A percentile compares a stretch with the other conserved stretches of the same genome.
Conservation (phyloP, 2,888 invertebrate genomes). For the Anaspis maculata region DNA sequence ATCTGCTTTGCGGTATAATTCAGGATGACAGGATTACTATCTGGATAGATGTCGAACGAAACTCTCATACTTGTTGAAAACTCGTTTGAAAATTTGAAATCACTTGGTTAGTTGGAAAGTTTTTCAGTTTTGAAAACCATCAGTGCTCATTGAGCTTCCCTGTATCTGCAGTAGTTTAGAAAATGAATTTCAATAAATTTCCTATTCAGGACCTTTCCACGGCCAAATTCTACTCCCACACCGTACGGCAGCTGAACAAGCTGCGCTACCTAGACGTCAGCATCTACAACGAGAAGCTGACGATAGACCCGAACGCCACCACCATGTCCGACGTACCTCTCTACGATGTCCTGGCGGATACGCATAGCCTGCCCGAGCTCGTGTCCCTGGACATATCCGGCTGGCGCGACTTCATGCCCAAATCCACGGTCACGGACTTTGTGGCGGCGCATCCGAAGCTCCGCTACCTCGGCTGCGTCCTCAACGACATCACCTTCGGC, state of each 20-base stretch:
- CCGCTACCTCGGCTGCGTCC: slow-evolving; percentile 35
- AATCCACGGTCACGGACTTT: slow-evolving; percentile 23
- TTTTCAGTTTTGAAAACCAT: no score
- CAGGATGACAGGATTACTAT: no score
- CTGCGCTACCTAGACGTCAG: slow-evolving; percentile 36
- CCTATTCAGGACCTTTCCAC: no score
- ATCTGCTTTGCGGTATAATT: no score
- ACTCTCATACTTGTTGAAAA: no score
- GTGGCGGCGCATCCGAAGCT: slow-evolving; percentile 31
- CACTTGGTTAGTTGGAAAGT: no score
- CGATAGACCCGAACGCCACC: slow-evolving; percentile 29
- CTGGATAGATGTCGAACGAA: no score
- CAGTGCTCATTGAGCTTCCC: no score
- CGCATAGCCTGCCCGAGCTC: slow-evolving; percentile 46
- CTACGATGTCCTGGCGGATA: slow-evolving; percentile 38
- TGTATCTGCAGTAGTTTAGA: no score
- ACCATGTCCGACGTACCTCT: slow-evolving; percentile 30
- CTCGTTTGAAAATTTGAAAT: no score
- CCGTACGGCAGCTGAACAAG: slow-evolving; percentile 26
- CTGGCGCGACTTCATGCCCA: slow-evolving; percentile 29
- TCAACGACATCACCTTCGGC: slow-evolving; percentile 32
- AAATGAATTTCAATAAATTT: no score
- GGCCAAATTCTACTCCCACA: no score
- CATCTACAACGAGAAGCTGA: slow-evolving; percentile 31
- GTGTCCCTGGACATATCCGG: slow-evolving; percentile 57